phyloP scores from a whole-genome alignment of 1,140 invertebrate species.

The Philotrypesis tridentata region DNA sequence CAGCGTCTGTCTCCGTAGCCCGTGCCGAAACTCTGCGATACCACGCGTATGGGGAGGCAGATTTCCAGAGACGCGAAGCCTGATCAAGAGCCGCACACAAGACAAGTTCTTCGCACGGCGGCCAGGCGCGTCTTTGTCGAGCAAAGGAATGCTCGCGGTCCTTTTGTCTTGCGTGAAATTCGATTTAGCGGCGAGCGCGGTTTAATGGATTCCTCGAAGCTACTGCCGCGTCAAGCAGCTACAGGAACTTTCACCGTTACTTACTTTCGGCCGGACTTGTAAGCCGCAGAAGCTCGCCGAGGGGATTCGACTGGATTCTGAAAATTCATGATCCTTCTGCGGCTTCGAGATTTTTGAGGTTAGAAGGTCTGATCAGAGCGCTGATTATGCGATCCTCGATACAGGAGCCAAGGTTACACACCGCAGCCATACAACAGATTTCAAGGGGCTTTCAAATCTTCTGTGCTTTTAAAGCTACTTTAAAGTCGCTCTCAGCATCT shows the following conservation, averaged over 20 bases:
- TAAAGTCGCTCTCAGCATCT: too few relatives aligned
- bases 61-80: slow-evolving; percentile 39
- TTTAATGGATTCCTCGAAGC: slow-evolving; percentile 60
- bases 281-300: not conserved
- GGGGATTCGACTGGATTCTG: not conserved
- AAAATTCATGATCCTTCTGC: not conserved
- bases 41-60: slow-evolving; percentile 27
- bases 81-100: slow-evolving; percentile 51
- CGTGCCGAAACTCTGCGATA: not conserved
- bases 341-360: not conserved
- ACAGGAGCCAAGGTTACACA: too few relatives aligned
- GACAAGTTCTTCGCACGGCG: slow-evolving; percentile 50
- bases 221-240: not conserved
- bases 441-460: not conserved
- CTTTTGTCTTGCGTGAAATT: slow-evolving; percentile 63
- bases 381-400: not conserved
- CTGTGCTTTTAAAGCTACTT: too few relatives aligned
- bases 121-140: slow-evolving; percentile 54
- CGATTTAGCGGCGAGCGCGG: slow-evolving; percentile 64
- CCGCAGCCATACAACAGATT: not conserved
- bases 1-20: not conserved
- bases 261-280: not conserved
- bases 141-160: slow-evolving; percentile 37
- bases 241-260: not conserved
- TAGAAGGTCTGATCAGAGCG: not conserved